Percentiles rank a stretch among this genome's conserved stretches.
These are phyloP conservation scores for Tragelaphus scriptus DNA, from an alignment of 2,113 vertebrate genomes.

Conservation along the genomic window DNA sequence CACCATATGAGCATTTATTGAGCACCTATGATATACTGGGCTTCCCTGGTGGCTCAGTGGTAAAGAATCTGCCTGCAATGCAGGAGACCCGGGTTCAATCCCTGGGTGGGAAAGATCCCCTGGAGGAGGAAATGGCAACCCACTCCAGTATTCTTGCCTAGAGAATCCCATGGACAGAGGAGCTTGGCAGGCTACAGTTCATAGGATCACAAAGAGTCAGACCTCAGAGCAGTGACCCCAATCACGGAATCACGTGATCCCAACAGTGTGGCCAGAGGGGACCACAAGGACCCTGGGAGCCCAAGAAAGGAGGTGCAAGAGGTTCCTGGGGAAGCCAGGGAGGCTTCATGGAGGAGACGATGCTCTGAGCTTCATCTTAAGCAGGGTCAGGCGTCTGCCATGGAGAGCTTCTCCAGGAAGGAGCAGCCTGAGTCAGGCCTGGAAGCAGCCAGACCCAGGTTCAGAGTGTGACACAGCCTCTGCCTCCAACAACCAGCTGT, in stretches of 20 bases:
- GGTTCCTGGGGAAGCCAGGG: background rate
- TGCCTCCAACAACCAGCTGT: background rate
- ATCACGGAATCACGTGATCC: fast-evolving
- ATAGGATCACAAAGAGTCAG: background rate
- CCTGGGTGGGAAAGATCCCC: background rate
- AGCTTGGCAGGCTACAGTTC: background rate
- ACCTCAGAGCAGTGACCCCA: background rate
- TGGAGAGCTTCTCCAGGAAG: background rate
- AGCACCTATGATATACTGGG: fast-evolving
- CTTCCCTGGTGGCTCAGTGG: background rate
- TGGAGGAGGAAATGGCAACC: background rate
- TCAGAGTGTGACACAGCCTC: background rate
- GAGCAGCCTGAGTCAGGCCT: fast-evolving
- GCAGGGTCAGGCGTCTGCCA: background rate
- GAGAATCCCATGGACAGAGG: background rate
- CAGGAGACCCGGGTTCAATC: background rate
- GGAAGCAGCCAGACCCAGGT: background rate
- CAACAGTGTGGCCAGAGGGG: background rate
- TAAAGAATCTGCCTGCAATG: background rate
- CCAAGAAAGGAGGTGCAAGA: background rate
- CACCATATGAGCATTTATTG: background rate
- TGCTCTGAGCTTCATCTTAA: background rate
- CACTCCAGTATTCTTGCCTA: background rate
- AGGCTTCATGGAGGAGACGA: background rate
- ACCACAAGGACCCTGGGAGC: background rate